phyloP scores from a whole-genome alignment of 2,113 vertebrate species.

The Aldabrachelys gigantea region DNA sequence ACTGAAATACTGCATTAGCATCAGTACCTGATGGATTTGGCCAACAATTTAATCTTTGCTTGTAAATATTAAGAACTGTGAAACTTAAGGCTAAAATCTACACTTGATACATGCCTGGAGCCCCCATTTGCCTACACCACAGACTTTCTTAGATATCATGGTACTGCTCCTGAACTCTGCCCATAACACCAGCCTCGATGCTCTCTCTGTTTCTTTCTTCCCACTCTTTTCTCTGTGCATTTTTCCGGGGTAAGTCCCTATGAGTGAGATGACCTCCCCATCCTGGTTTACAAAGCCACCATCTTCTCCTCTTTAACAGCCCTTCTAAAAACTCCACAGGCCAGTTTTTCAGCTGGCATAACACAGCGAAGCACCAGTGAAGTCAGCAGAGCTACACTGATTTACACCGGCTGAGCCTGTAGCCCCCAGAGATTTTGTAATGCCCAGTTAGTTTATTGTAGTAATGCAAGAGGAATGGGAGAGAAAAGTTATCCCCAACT shows the following conservation, averaged over 20 bases:
- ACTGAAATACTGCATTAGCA: not conserved
- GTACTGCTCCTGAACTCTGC: not conserved
- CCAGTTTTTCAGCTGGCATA: not conserved
- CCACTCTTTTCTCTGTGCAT: not conserved
- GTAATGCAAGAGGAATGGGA: not conserved
- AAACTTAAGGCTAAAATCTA: not conserved
- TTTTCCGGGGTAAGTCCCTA: not conserved
- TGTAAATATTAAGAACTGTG: not conserved
- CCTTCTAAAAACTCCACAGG: not conserved
- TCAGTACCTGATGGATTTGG: not conserved
- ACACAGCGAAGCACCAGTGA: not conserved
- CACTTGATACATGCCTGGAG: not conserved
- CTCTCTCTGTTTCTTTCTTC: not conserved
- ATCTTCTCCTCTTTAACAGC: not conserved
- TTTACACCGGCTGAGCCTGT: not conserved
- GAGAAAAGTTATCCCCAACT: not conserved
- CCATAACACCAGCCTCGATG: not conserved
- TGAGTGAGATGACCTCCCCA: not conserved
- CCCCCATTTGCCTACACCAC: not conserved
- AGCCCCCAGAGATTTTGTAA: not conserved
- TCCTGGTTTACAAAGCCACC: not conserved
- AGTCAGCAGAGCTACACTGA: not conserved
- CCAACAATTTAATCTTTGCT: not conserved
- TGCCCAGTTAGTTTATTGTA: not conserved
- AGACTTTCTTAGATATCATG: not conserved